These are phyloP conservation scores for Rhinogobius similis DNA, from an alignment of 2,113 vertebrate genomes.

Conservation along the genomic window DNA sequence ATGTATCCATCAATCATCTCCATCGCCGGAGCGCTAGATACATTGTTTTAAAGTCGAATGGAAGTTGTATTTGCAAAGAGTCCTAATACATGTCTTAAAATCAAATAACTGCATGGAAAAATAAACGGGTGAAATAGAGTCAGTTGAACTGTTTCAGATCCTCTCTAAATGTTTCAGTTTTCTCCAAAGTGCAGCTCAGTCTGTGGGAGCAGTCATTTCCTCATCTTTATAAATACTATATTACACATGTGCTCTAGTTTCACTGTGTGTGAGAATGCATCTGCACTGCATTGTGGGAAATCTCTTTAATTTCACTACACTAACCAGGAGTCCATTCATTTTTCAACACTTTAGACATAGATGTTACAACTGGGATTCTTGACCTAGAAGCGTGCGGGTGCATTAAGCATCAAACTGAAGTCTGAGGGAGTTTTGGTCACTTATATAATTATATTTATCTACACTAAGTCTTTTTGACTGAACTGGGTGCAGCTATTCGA, in stretches of 20 bases:
- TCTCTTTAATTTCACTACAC: slow-evolving; percentile 53
- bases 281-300: slow-evolving; percentile 36
- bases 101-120: neutral
- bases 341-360: slow-evolving; percentile 43
- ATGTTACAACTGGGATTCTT: slow-evolving; percentile 46
- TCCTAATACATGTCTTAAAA: too few species aligned
- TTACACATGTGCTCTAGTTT: slow-evolving; percentile 34
- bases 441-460: slow-evolving; percentile 1
- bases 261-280: slow-evolving; percentile 1
- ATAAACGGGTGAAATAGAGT: neutral
- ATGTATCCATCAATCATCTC: too few species aligned
- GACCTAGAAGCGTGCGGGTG: slow-evolving; percentile 21
- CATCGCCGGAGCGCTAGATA: too few species aligned
- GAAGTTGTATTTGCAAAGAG: too few species aligned
- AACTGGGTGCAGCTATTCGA: neutral
- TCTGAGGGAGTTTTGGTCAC: neutral
- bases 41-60: too few species aligned
- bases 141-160: neutral
- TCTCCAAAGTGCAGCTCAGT: slow-evolving; percentile 25
- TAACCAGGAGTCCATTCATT: slow-evolving; percentile 37
- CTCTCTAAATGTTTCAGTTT: slow-evolving; percentile 50
- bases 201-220: slow-evolving; percentile 19
- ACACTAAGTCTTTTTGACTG: slow-evolving; percentile 3
- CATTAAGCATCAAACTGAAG: slow-evolving; percentile 1
- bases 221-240: slow-evolving; percentile 57